Percentiles rank a stretch among this genome's conserved stretches.
Conservation (phyloP, 1,140 invertebrate species). For the Penaeus japonicus region DNA sequence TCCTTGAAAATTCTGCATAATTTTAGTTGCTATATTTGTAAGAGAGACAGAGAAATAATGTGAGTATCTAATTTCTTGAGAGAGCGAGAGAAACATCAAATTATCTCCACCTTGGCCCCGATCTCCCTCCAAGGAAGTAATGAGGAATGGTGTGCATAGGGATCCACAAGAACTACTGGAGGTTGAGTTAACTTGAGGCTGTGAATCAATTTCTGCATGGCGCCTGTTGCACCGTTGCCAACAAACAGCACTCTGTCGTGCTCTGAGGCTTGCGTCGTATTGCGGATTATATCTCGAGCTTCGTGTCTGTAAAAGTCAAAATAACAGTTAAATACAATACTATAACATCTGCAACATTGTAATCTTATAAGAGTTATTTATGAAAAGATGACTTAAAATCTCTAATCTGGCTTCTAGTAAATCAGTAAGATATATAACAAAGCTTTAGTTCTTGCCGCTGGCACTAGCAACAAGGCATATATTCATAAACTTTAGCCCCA, state of each 20-base stretch:
- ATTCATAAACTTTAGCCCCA: no score
- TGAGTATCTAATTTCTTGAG: no score
- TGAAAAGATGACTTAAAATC: no score
- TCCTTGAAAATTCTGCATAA: not conserved
- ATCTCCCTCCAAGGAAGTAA: constrained; percentile 84
- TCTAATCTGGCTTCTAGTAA: no score
- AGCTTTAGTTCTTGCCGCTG: no score
- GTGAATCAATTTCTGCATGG: constrained; percentile 75
- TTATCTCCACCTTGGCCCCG: constrained; percentile 73
- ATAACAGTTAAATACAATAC: not conserved
- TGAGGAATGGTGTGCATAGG: constrained; percentile 77
- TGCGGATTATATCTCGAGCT: constrained; percentile 81
- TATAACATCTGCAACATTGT: no score
- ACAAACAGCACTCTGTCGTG: constrained; percentile 85
- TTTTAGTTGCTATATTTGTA: no score
- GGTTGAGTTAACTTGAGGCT: constrained; percentile 71
- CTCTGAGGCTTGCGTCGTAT: constrained; percentile 80
- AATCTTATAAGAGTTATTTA: no score
- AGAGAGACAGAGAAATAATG: no score
- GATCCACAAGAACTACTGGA: constrained; percentile 76
- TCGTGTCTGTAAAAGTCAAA: constrained; percentile 72
- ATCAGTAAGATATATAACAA: no score
- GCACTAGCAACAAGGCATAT: no score
- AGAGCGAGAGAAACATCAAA: not conserved
- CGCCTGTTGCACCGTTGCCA: constrained; percentile 77